Conservation (phyloP, 2,888 invertebrate genomes). For the Amblyteles armatorius region DNA sequence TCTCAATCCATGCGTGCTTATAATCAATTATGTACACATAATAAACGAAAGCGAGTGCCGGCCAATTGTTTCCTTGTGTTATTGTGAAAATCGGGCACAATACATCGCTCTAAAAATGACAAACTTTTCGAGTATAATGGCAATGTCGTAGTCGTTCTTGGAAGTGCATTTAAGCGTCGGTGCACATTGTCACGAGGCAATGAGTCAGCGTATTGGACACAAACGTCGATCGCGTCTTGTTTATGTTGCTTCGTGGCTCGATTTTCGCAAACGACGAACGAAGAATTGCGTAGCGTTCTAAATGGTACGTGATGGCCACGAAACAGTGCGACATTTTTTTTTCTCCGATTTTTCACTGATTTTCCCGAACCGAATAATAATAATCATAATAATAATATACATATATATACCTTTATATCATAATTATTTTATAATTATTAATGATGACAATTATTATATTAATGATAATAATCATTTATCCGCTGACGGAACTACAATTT, state of each 20-base stretch:
- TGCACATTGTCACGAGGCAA: slow-evolving; percentile 18
- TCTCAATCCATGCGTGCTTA: not conserved
- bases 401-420: not conserved
- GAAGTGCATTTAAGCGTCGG: slow-evolving; percentile 35
- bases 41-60: not conserved
- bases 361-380: not conserved
- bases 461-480: not conserved
- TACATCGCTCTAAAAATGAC: slow-evolving; percentile 2
- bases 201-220: slow-evolving; percentile 53
- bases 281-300: not conserved
- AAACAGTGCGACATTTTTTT: not conserved
- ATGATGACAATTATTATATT: too few relatives aligned
- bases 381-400: not conserved
- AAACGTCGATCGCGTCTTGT: slow-evolving; percentile 37
- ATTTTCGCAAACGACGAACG: slow-evolving; percentile 23
- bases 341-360: not conserved
- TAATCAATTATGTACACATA: not conserved
- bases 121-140: slow-evolving; percentile 20
- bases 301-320: not conserved
- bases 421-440: not conserved
- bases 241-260: slow-evolving; percentile 17
- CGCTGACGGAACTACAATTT: not conserved
- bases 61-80: not conserved
- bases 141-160: slow-evolving; percentile 36
- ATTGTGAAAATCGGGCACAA: not conserved